Evolutionary conservation across 2,888 invertebrate genomes (phyloP).

Genomic region (Platerodrilus igneus): DNA sequence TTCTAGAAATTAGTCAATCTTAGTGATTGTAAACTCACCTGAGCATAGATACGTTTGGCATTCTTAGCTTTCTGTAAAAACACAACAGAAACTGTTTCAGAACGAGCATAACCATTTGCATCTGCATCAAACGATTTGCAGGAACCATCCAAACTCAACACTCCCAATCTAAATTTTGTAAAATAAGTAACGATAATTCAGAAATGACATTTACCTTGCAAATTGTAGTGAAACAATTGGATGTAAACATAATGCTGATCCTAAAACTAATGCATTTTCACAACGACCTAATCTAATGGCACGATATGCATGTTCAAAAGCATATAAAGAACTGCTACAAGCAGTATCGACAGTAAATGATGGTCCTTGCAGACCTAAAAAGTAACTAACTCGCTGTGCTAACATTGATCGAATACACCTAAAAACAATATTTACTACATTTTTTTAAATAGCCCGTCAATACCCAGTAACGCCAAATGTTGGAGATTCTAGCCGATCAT

Average conservation of each 20-base stretch:
- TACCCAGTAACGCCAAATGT: constrained; percentile 54
- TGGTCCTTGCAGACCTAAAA: constrained; percentile 83
- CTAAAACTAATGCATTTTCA: constrained; percentile 86
- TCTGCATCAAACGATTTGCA: constrained; percentile 88
- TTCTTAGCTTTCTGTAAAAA: constrained; percentile 63
- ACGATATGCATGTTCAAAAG: constrained; percentile 75
- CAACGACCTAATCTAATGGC: constrained; percentile 76
- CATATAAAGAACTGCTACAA: constrained; percentile 89
- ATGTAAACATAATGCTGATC: constrained; percentile 79
- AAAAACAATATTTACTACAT: constrained; percentile 3
- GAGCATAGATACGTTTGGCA: constrained; percentile 52
- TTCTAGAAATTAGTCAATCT: not conserved
- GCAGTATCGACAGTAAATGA: constrained; percentile 88
- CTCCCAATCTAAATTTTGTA: constrained; percentile 55
- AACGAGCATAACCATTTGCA: constrained; percentile 78
- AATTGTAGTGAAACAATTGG: constrained; percentile 88
- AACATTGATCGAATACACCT: constrained; percentile 87
- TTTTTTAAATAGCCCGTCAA: constrained; percentile 22
- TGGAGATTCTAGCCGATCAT: constrained; percentile 30
- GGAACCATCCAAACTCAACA: constrained; percentile 76
- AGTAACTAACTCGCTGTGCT: constrained; percentile 85
- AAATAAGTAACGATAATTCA: not conserved
- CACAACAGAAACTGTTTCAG: constrained; percentile 69
- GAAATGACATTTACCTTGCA: constrained; percentile 58
- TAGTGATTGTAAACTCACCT: constrained; percentile 36